Evolutionary conservation across 2,888 invertebrate genomes (phyloP).

Genomic region (Erebia aethiops): DNA sequence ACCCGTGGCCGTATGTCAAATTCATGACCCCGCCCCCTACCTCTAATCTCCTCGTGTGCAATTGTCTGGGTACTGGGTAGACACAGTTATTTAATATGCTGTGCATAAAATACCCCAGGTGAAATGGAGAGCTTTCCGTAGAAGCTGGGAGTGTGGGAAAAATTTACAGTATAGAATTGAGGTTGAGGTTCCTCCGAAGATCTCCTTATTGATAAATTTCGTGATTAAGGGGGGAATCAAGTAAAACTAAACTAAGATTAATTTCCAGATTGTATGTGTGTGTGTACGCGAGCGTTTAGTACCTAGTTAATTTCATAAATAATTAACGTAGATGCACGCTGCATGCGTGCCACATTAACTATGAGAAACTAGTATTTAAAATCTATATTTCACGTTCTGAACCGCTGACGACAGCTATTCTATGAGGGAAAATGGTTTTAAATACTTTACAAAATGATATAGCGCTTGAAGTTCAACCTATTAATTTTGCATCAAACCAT

Average conservation of each 20-base stretch:
- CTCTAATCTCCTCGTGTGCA: slow-evolving; percentile 34
- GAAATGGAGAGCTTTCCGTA: background rate
- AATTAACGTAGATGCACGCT: too few relatives aligned
- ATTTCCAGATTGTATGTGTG: too few relatives aligned
- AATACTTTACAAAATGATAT: slow-evolving; percentile 17
- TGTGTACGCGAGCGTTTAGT: too few relatives aligned
- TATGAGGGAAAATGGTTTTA: slow-evolving; percentile 4
- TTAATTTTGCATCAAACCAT: slow-evolving; percentile 25
- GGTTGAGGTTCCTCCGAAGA: too few relatives aligned
- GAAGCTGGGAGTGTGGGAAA: background rate
- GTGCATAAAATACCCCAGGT: background rate
- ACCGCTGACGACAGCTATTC: background rate
- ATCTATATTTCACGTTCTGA: slow-evolving; percentile 7
- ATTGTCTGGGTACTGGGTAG: slow-evolving; percentile 27
- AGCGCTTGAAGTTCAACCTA: slow-evolving; percentile 18
- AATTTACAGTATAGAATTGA: background rate
- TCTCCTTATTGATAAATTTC: too few relatives aligned
- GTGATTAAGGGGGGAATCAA: too few relatives aligned
- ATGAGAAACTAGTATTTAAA: background rate
- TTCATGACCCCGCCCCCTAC: slow-evolving; percentile 54
- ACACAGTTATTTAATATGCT: slow-evolving; percentile 19
- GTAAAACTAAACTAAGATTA: too few relatives aligned
- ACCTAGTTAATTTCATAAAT: too few relatives aligned
- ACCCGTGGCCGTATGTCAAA: slow-evolving; percentile 61
- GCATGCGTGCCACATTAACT: background rate